Evolutionary conservation across 1,140 invertebrate genomes (phyloP).

Genomic region (Watersipora subatra): DNA sequence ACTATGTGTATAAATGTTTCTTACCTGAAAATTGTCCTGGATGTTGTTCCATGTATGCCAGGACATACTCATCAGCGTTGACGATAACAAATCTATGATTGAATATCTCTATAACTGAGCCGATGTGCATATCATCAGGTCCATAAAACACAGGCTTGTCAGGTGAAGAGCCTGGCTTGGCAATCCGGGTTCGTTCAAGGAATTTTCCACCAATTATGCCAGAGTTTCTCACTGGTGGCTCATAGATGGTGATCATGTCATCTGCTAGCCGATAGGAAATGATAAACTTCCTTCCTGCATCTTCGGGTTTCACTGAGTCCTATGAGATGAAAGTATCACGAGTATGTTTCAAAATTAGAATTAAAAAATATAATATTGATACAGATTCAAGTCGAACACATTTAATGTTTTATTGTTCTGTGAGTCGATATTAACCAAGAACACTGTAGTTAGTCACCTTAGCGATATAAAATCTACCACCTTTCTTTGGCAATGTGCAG

Average conservation of each 20-base stretch:
- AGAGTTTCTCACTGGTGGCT: slow-evolving; percentile 37
- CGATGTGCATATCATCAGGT: slow-evolving; percentile 39
- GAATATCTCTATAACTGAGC: slow-evolving; percentile 36
- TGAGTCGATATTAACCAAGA: too few species aligned
- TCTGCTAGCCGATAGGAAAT: slow-evolving; percentile 37
- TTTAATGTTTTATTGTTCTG: neutral
- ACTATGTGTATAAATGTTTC: too few species aligned
- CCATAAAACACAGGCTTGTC: slow-evolving; percentile 37
- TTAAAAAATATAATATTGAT: too few species aligned
- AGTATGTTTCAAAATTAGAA: too few species aligned
- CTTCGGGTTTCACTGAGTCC: slow-evolving; percentile 33
- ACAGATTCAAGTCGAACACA: too few species aligned
- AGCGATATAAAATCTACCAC: too few species aligned
- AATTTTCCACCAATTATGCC: slow-evolving; percentile 41
- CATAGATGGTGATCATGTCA: slow-evolving; percentile 40
- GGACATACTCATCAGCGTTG: slow-evolving; percentile 37
- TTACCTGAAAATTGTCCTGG: slow-evolving; percentile 30
- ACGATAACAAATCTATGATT: slow-evolving; percentile 36
- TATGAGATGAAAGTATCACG: too few species aligned
- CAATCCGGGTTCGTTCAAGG: slow-evolving; percentile 35
- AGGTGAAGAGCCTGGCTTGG: slow-evolving; percentile 30
- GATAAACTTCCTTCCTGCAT: slow-evolving; percentile 37
- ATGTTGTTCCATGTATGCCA: slow-evolving; percentile 38
- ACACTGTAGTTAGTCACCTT: too few species aligned
- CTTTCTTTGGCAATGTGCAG: too few species aligned